Conservation (phyloP, 2,888 invertebrate species). For the Brenthis ino region DNA sequence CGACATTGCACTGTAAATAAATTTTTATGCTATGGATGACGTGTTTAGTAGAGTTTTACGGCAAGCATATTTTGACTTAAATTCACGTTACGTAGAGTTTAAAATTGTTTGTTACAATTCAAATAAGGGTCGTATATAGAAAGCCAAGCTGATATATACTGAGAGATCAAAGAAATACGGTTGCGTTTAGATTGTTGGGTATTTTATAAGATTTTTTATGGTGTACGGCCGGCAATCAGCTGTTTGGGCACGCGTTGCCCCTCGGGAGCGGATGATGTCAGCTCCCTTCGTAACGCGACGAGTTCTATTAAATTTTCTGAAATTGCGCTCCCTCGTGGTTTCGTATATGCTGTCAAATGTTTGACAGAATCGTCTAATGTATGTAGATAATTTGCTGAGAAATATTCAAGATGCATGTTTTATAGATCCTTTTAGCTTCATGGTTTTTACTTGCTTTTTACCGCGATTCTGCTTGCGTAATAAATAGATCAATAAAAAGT, state of each 20-base stretch:
- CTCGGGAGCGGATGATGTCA: slow-evolving; percentile 67
- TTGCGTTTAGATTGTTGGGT: slow-evolving; percentile 42
- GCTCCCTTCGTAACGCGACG: slow-evolving; percentile 54
- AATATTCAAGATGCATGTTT: slow-evolving; percentile 5
- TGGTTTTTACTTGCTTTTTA: not conserved
- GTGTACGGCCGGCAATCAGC: slow-evolving; percentile 76
- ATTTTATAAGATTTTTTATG: slow-evolving; percentile 70
- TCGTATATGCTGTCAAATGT: slow-evolving; percentile 37
- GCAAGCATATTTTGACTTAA: slow-evolving; percentile 57
- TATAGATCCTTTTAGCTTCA: not conserved
- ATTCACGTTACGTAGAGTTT: slow-evolving; percentile 49
- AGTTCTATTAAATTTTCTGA: slow-evolving; percentile 65
- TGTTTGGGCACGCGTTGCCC: slow-evolving; percentile 78
- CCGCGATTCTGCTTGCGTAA: too few relatives aligned
- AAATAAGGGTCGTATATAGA: slow-evolving; percentile 57
- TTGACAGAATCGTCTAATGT: slow-evolving; percentile 31
- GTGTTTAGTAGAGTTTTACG: slow-evolving; percentile 52
- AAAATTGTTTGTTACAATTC: slow-evolving; percentile 45
- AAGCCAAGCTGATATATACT: slow-evolving; percentile 34
- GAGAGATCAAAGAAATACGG: slow-evolving; percentile 36
- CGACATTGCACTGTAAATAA: slow-evolving; percentile 40
- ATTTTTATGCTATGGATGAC: slow-evolving; percentile 62
- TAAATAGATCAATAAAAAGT: too few relatives aligned
- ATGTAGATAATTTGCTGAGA: slow-evolving; percentile 21
- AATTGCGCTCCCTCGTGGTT: slow-evolving; percentile 49